Evolutionary conservation across 2,797 vertebrate genomes (phyloP).

Genomic region (Sphaeramia orbicularis): DNA sequence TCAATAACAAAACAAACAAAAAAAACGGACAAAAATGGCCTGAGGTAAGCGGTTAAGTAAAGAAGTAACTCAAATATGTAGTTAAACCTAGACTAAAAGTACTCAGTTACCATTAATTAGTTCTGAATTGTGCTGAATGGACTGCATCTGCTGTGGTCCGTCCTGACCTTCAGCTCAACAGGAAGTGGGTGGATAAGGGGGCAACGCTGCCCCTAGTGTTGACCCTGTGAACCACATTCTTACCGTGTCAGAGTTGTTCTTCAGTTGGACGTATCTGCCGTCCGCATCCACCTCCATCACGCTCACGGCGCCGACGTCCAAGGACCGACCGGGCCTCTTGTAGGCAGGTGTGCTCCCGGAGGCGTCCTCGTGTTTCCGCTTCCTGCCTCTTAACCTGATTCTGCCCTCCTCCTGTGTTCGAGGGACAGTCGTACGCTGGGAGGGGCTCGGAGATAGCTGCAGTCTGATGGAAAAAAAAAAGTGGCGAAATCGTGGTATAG

Average conservation of each 20-base stretch:
- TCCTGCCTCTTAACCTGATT: constrained; percentile 78
- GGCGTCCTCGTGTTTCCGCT: constrained; percentile 83
- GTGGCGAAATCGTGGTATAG: background rate
- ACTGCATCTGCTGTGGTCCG: too few species aligned
- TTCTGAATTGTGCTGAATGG: too few species aligned
- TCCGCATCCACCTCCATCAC: constrained; percentile 87
- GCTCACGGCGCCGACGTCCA: constrained; percentile 72
- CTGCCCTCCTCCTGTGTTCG: constrained; percentile 62
- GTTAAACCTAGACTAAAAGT: too few species aligned
- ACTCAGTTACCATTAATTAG: too few species aligned
- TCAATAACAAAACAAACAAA: too few species aligned
- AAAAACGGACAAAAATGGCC: too few species aligned
- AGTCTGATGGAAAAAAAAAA: constrained; percentile 72
- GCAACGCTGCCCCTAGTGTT: too few species aligned
- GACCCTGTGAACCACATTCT: background rate
- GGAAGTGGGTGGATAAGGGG: too few species aligned
- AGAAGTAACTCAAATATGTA: too few species aligned
- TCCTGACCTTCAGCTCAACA: too few species aligned
- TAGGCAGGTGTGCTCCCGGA: constrained; percentile 61
- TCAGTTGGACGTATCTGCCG: constrained; percentile 86
- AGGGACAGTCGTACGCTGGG: constrained; percentile 50
- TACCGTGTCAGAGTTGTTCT: constrained; percentile 86
- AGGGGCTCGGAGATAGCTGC: constrained; percentile 82
- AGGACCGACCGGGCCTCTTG: constrained; percentile 80
- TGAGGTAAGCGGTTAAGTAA: too few species aligned